Percentiles rank a stretch among this genome's conserved stretches.
Evolutionary conservation across 2,888 invertebrate genomes (phyloP).

Genomic region (Sinodicranocentrus sp.): DNA sequence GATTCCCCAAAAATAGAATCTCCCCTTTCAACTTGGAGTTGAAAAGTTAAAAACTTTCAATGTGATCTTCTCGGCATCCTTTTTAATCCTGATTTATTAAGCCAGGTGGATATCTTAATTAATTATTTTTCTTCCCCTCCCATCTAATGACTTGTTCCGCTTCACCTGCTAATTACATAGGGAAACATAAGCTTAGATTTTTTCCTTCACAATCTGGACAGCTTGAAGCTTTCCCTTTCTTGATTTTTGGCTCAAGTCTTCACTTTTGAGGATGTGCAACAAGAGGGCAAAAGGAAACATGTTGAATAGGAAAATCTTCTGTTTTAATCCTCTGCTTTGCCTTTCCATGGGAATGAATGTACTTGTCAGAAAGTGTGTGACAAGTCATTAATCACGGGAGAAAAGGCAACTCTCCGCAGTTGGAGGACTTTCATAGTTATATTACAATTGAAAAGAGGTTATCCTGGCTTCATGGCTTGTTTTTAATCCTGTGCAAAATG

Average conservation of each 20-base stretch:
- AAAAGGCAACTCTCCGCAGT: too few relatives aligned
- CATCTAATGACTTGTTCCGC: neutral
- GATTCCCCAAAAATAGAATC: too few relatives aligned
- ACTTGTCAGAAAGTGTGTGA: constrained; percentile 37
- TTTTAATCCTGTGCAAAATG: too few relatives aligned
- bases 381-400: constrained; percentile 42
- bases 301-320: constrained; percentile 7
- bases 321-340: neutral
- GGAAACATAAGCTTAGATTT: neutral
- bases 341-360: constrained; percentile 23
- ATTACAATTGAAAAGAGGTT: too few relatives aligned
- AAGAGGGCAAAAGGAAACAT: constrained; percentile 9
- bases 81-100: constrained; percentile 11
- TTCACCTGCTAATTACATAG: constrained; percentile 1
- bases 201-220: too few relatives aligned
- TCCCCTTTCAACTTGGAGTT: too few relatives aligned
- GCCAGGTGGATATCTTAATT: constrained; percentile 11
- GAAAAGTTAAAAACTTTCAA: neutral
- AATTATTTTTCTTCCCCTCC: neutral
- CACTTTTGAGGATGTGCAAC: neutral
- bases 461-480: too few relatives aligned
- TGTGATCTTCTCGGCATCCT: too few relatives aligned
- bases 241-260: neutral
- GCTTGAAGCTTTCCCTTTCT: too few relatives aligned
- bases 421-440: too few relatives aligned